Percentiles rank a stretch among this genome's conserved stretches.
Conservation (phyloP, 2,113 vertebrate genomes). For the Trichomycterus rosablanca region DNA sequence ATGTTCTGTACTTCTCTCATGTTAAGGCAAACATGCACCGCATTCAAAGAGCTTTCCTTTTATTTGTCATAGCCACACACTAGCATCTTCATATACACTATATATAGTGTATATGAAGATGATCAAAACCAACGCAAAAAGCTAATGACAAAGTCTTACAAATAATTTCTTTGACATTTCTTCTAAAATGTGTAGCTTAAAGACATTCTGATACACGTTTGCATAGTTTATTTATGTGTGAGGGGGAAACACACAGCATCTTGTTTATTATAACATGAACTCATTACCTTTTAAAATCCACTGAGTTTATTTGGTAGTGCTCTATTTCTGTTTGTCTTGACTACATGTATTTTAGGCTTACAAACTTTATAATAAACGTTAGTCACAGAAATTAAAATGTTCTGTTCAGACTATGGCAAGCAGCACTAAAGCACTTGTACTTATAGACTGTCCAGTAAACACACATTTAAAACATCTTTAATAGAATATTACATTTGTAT, state of each 20-base stretch:
- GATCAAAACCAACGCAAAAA: not conserved
- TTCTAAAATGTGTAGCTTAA: no score
- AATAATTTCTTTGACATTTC: conserved; percentile 11
- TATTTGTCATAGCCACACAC: conserved; percentile 6
- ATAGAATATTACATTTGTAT: conserved; percentile 6
- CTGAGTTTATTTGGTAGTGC: conserved; percentile 11
- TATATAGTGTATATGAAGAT: no score
- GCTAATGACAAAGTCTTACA: conserved; percentile 16
- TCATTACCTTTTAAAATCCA: not conserved
- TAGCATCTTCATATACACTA: not conserved
- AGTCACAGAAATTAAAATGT: not conserved
- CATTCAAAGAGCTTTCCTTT: no score
- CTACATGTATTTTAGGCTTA: not conserved
- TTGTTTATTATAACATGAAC: not conserved
- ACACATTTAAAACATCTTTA: no score
- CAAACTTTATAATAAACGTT: no score
- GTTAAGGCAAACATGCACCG: conserved; percentile 7
- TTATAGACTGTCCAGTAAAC: no score
- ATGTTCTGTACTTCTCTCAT: not conserved
- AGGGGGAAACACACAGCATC: conserved; percentile 28
- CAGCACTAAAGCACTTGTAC: conserved; percentile 14
- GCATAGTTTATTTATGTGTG: conserved; percentile 43
- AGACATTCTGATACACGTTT: conserved; percentile 35
- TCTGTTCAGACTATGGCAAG: not conserved
- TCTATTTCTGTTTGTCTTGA: not conserved